A percentile compares a stretch with the other conserved stretches of the same genome.
These are phyloP conservation scores for Menidia beryllina DNA, from an alignment of 2,113 vertebrate genomes.

Conservation along the genomic window DNA sequence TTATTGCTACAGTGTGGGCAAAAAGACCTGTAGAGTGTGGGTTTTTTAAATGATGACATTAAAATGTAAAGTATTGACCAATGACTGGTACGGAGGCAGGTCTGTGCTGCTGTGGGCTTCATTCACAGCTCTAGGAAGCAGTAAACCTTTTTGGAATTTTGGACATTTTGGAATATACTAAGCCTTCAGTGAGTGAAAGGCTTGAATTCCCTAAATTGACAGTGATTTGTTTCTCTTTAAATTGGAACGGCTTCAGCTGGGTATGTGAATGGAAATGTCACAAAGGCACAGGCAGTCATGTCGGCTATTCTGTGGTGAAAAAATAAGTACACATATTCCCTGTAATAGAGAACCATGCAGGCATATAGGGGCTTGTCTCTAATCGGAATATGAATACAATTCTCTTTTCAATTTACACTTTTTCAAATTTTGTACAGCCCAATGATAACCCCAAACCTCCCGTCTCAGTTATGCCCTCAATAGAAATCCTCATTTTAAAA, in stretches of 20 bases:
- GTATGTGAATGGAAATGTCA: slow-evolving; percentile 10
- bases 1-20: not conserved
- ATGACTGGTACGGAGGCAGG: not conserved
- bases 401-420: slow-evolving; percentile 57
- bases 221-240: too few species aligned
- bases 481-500: slow-evolving; percentile 17
- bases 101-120: not conserved
- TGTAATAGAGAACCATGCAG: slow-evolving; percentile 63
- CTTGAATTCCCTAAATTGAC: too few species aligned
- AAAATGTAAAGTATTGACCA: not conserved
- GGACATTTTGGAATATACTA: slow-evolving; percentile 6
- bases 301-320: slow-evolving; percentile 40
- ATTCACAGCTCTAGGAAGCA: not conserved
- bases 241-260: not conserved
- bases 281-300: slow-evolving; percentile 32
- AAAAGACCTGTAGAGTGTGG: not conserved
- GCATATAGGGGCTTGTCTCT: slow-evolving; percentile 30
- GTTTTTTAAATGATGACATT: not conserved
- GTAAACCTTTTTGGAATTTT: not conserved
- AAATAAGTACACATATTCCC: slow-evolving; percentile 56
- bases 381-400: slow-evolving; percentile 72
- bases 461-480: slow-evolving; percentile 27
- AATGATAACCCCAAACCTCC: slow-evolving; percentile 52
- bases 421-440: slow-evolving; percentile 51
- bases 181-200: slow-evolving; percentile 1